Base-by-base conservation (phyloP, 1,140 invertebrate genomes). In the Bombus soroeensis region DNA sequence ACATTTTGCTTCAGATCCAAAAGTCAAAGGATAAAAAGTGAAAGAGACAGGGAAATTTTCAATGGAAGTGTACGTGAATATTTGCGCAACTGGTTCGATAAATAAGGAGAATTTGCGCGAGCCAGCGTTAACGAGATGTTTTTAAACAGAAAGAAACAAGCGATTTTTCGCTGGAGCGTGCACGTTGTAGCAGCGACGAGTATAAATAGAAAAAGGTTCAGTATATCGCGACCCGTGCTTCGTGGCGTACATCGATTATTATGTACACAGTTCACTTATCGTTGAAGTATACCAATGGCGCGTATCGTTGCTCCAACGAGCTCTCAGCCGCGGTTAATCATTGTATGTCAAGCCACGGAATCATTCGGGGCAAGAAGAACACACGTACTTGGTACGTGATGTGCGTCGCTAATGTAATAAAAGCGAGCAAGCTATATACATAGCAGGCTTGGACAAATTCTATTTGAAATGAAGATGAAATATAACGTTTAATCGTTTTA, bases 141-240 rank as follows among this genome's bases (percentile, higher is more conserved):
- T 68, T 15, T 77, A 72, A 85, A 53, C 77, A 53, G 53, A 37
- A 85, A 80, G 70, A 85, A 85, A 78, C 53, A 72, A 80, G 77
- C 83, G 34, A 80, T 80, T 80, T 80, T 85, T 73, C 53, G 32
- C 62, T 64, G 6, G 28, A 25, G 2, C 68, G 18, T 64, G 28
- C 66, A 64, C 41, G 41, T 57, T 62, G 37, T 37, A 28, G 28
- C 43, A 43, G n/a, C 41, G 25, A 57, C 3, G n/a, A 34, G 39
- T 85, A 85, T 72, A 73, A 85, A 85, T 85, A 85, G 83, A 80
- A 34, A 59, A 32, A 47, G 75, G 53, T 72, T 80, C 83, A n/a
- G 75, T 62, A 73, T 59, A 62, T 80, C 68, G 83, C 53, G 76
- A 70, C 64, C 62, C 43, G 28, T 74, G 57, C 34, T 25, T 39